A percentile compares a stretch with the other conserved stretches of the same genome.
Evolutionary conservation across 2,888 invertebrate genomes (phyloP).

Genomic region (Nomada fabriciana): DNA sequence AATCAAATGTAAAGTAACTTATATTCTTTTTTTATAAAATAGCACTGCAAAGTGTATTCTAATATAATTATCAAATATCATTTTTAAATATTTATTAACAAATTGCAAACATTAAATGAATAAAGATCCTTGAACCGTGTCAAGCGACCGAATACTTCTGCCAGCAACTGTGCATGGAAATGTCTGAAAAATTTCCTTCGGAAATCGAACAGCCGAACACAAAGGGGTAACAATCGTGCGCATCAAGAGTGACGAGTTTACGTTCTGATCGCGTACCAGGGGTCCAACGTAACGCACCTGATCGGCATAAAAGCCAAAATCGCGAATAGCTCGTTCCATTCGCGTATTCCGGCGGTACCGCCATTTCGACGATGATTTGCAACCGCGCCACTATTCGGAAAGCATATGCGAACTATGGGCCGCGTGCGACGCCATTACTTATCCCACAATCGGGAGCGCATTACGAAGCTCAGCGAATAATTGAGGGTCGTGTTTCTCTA

Average conservation of each 20-base stretch:
- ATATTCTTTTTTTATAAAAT: no score
- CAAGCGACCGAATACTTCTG: neutral
- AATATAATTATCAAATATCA: no score
- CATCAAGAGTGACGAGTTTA: conserved; percentile 9
- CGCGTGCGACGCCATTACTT: conserved; percentile 60
- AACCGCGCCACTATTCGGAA: conserved; percentile 51
- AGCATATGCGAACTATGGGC: conserved; percentile 51
- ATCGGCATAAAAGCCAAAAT: conserved; percentile 54
- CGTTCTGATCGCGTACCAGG: conserved; percentile 31
- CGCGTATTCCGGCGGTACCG: conserved; percentile 40
- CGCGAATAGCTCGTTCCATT: conserved; percentile 26
- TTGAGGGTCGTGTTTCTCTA: conserved; percentile 60
- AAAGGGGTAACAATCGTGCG: neutral
- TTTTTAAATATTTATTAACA: no score
- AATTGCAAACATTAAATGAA: no score
- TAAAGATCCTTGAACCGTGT: neutral
- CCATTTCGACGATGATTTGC: conserved; percentile 60
- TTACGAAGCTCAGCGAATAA: conserved; percentile 61
- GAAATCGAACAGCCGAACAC: neutral
- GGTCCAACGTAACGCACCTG: conserved; percentile 14
- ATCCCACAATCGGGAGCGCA: conserved; percentile 57
- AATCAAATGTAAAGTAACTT: no score
- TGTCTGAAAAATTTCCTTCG: no score
- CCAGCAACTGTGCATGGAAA: no score
- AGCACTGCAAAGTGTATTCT: no score